Conservation (phyloP, 2,797 vertebrate genomes). For the Danio aesculapii region DNA sequence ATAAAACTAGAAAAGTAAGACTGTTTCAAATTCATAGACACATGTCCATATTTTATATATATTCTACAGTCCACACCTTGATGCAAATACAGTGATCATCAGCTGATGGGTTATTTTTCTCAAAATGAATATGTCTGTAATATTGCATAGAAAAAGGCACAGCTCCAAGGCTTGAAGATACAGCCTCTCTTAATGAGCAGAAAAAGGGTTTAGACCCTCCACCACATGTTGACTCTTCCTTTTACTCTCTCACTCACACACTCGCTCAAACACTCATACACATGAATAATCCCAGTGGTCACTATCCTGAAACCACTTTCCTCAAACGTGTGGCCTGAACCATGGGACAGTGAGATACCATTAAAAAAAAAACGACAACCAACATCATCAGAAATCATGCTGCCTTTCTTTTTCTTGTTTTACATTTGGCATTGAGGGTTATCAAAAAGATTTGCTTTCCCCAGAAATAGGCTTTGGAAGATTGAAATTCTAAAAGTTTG, state of each 20-base stretch:
- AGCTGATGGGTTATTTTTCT: constrained; percentile 75
- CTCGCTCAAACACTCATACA: constrained; percentile 64
- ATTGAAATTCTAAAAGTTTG: constrained; percentile 77
- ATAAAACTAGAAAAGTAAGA: constrained; percentile 99
- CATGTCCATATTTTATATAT: constrained; percentile 84
- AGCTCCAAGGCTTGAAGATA: constrained; percentile 93
- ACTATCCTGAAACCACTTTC: constrained; percentile 73
- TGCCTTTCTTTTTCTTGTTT: constrained; percentile 66
- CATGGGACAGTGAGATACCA: constrained; percentile 52
- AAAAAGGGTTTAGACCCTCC: constrained; percentile 39
- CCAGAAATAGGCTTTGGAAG: constrained; percentile 78
- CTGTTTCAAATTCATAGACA: constrained; percentile 96
- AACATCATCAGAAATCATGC: constrained; percentile 69
- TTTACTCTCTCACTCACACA: constrained; percentile 54
- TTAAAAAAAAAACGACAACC: constrained; percentile 57
- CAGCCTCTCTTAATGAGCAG: constrained; percentile 69
- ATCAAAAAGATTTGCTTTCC: constrained; percentile 62
- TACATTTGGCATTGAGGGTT: constrained; percentile 81
- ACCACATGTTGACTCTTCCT: constrained; percentile 7
- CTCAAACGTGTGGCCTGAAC: constrained; percentile 58
- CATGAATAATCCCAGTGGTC: constrained; percentile 75
- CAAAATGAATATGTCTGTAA: constrained; percentile 88
- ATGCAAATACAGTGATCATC: constrained; percentile 92
- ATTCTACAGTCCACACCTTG: constrained; percentile 91
- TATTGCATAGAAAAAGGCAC: constrained; percentile 99